Percentiles rank a stretch among this genome's conserved stretches.
These are phyloP conservation scores for Autographa gamma DNA, from an alignment of 2,888 invertebrate genomes.

Conservation along the genomic window DNA sequence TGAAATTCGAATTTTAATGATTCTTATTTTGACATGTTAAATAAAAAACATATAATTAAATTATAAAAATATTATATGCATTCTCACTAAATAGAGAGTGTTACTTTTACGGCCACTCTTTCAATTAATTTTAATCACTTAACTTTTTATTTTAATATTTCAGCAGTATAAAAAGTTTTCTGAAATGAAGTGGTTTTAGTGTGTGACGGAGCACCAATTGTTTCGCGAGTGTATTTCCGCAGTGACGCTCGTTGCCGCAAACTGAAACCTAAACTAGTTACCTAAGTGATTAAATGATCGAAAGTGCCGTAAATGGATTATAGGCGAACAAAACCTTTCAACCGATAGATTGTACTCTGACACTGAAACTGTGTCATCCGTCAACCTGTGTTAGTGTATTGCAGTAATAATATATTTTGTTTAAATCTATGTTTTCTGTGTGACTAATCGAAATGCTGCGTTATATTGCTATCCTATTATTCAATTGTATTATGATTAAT, in stretches of 20 bases:
- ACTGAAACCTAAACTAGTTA: constrained; percentile 49
- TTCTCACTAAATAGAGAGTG: not conserved
- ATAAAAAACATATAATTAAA: not conserved
- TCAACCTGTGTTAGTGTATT: constrained; percentile 14
- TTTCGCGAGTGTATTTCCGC: constrained; percentile 26
- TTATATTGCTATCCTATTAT: constrained; percentile 26
- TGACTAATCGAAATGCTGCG: constrained; percentile 21
- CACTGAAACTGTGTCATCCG: constrained; percentile 23
- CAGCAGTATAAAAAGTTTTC: not conserved
- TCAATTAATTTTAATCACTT: constrained; percentile 14
- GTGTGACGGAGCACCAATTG: constrained; percentile 40
- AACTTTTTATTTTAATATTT: constrained; percentile 1
- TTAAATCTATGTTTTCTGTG: constrained; percentile 9
- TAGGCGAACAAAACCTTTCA: constrained; percentile 50
- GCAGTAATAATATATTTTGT: not conserved
- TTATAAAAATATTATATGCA: not conserved
- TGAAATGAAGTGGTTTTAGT: constrained; percentile 19
- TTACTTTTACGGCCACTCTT: constrained; percentile 2
- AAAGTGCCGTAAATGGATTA: constrained; percentile 56
- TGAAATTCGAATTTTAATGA: not conserved
- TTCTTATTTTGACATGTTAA: not conserved
- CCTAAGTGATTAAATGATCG: constrained; percentile 51
- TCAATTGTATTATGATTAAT: constrained; percentile 36
- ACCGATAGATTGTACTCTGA: constrained; percentile 33
- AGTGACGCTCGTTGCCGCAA: constrained; percentile 27